phyloP scores from a whole-genome alignment of 30 jellyfish, hydroid and myxozoan species.

The Chrysaora quinquecirrha region DNA sequence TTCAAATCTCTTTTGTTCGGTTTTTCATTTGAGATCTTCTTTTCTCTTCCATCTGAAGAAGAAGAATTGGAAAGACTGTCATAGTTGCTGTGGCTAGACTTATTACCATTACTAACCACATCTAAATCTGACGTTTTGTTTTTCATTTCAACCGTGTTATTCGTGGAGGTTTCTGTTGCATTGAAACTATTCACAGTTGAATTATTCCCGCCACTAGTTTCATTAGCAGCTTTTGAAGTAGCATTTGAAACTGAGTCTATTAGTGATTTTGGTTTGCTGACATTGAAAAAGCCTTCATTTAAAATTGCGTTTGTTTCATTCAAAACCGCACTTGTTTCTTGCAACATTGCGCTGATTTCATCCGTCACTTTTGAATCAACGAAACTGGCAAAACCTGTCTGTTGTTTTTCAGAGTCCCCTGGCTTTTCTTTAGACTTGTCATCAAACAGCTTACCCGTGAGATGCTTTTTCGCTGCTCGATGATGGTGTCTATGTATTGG shows the following conservation, averaged over 20 bases:
- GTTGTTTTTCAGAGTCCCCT: background rate
- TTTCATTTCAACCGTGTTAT: background rate
- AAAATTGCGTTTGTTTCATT: conserved; percentile 57
- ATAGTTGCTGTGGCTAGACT: background rate
- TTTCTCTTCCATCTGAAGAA: conserved; percentile 15
- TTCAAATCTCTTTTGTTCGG: conserved; percentile 14
- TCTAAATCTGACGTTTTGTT: background rate
- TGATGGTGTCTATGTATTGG: background rate
- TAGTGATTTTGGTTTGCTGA: background rate
- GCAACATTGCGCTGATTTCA: conserved; percentile 61
- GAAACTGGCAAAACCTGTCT: background rate
- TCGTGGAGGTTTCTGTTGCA: background rate
- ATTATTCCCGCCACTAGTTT: background rate
- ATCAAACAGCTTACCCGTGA: background rate
- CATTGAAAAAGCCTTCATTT: background rate
- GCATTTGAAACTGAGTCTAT: background rate
- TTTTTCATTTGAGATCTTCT: background rate
- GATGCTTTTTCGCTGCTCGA: background rate
- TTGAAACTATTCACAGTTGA: too few species aligned
- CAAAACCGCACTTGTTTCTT: conserved; percentile 52
- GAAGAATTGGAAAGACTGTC: background rate
- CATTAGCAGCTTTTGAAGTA: background rate
- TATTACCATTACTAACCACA: background rate
- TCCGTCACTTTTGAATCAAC: conserved; percentile 9
- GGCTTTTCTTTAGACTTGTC: background rate